Evolutionary conservation across 1,140 invertebrate species (phyloP).

Genomic region (Drosophila biarmipes): DNA sequence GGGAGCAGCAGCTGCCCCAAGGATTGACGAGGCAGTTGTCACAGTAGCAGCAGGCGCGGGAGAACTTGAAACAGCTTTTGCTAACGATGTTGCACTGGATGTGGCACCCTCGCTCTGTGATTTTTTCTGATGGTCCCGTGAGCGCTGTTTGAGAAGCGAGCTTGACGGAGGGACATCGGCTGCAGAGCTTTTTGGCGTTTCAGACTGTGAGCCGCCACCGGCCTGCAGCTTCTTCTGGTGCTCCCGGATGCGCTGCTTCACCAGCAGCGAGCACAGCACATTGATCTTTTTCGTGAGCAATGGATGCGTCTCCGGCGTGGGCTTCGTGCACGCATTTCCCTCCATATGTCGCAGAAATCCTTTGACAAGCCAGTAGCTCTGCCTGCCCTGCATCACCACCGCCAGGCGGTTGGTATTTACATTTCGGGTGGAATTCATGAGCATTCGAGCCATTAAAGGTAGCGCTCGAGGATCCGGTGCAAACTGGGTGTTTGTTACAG

Average conservation of each 20-base stretch:
- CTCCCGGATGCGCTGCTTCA: slow-evolving; percentile 72
- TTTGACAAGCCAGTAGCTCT: slow-evolving; percentile 76
- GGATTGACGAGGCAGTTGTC: too few species aligned
- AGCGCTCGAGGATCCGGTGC: slow-evolving; percentile 33
- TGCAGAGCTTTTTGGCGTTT: too few species aligned
- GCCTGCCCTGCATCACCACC: slow-evolving; percentile 77
- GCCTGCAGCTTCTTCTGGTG: slow-evolving; percentile 34
- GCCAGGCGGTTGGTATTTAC: slow-evolving; percentile 63
- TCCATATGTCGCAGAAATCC: slow-evolving; percentile 71
- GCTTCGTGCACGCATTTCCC: slow-evolving; percentile 69
- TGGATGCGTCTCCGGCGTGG: slow-evolving; percentile 75
- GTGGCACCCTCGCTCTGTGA: background rate
- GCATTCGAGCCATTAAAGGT: slow-evolving; percentile 67
- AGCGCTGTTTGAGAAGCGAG: background rate
- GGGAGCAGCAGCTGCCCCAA: background rate
- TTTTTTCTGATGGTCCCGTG: background rate
- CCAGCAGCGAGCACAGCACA: slow-evolving; percentile 68
- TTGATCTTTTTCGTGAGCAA: slow-evolving; percentile 79
- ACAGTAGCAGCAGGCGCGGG: background rate
- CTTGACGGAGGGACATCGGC: background rate
- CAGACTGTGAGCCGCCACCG: background rate
- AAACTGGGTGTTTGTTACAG: slow-evolving; percentile 65
- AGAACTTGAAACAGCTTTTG: background rate
- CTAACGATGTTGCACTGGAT: background rate
- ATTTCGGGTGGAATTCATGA: slow-evolving; percentile 55